Conservation (phyloP, 1,140 invertebrate genomes). For the Carposina sasakii region DNA sequence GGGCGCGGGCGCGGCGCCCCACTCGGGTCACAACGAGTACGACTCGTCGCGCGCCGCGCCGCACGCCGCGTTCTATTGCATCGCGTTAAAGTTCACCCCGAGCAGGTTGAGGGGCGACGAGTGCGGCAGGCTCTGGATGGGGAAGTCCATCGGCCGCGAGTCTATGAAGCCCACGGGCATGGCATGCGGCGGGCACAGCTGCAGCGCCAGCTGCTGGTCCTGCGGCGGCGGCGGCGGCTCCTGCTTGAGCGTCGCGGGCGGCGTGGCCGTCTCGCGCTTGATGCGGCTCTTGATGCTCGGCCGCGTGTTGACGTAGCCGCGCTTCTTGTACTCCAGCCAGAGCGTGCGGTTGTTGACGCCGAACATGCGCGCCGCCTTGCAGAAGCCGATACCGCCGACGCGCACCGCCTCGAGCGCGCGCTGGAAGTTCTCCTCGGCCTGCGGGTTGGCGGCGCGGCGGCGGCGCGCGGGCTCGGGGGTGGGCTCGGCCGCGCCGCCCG, state of each 20-base stretch:
- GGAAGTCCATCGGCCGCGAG: slow-evolving; percentile 73
- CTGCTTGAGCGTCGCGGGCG: slow-evolving; percentile 63
- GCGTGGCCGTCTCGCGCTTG: slow-evolving; percentile 76
- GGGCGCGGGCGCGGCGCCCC: slow-evolving; percentile 27
- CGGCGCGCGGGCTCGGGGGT: slow-evolving; percentile 25
- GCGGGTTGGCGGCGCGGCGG: slow-evolving; percentile 73
- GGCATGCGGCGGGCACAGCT: slow-evolving; percentile 58
- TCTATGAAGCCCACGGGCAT: slow-evolving; percentile 76
- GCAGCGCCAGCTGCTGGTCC: slow-evolving; percentile 54
- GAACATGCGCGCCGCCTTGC: slow-evolving; percentile 85
- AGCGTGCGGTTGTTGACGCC: slow-evolving; percentile 88
- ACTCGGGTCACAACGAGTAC: slow-evolving; percentile 54
- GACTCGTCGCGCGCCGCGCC: slow-evolving; percentile 40
- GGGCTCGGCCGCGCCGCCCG: slow-evolving; percentile 16
- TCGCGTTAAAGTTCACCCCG: slow-evolving; percentile 81
- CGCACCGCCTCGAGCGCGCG: slow-evolving; percentile 84
- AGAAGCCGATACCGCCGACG: slow-evolving; percentile 87
- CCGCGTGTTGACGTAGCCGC: slow-evolving; percentile 84
- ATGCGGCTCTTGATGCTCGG: slow-evolving; percentile 81
- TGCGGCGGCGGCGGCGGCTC: slow-evolving; percentile 56
- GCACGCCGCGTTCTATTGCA: slow-evolving; percentile 74
- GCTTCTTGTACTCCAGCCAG: slow-evolving; percentile 88
- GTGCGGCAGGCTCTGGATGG: slow-evolving; percentile 67
- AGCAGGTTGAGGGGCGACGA: slow-evolving; percentile 78
- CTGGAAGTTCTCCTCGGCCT: slow-evolving; percentile 85